Evolutionary conservation across 2,113 vertebrate genomes (phyloP), one percentile per base, ranked within the genome.

Genomic region (Forbesichthys papilliferus): DNA sequence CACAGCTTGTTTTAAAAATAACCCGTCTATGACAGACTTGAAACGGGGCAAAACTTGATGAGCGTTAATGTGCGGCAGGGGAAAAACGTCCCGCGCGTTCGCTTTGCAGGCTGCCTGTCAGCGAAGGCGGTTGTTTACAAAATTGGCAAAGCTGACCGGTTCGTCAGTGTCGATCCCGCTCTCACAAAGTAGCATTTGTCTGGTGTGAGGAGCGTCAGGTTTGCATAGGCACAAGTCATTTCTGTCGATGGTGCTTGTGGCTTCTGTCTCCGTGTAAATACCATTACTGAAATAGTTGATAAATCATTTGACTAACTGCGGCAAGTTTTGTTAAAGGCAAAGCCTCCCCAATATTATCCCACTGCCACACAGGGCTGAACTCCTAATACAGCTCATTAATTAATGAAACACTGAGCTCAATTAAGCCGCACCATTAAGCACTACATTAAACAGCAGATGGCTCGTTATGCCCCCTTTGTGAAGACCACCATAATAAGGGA

Each of bases 341-440:
- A 74, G 57, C 65, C 68, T 57, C 12, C 14, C 11, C 34, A 68
- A 73, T 80, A 82, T 85, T 88, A 82, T 82, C 84, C 83, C 71
- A 84, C 70, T 59, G 47, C 78, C 79, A 79, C 75, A 69, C 78
- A 72, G 42, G 10, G 46, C 71, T 74, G 48, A 66, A 77, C 73
- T 86, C 82, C 84, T 86, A 91, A 90, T 88, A 84, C 68, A 79
- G 77, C 84, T 89, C 71, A 71, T 89, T 91, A 90, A 92, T 93
- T 87, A 91, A 92, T 92, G 88, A 90, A 87, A 88, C 83, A 80
- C 87, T 85, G 80, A 88, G 87, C 84, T 81, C 86, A 91, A 92
- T 93, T 92, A 92, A 87, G 84, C 82, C 61, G 81, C 77, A 69
- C 86, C 89, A 93, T 93, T 93, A 92, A 84, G 84, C 82, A 80